These are phyloP conservation scores for Tetramorium bicarinatum DNA, from an alignment of 2,888 invertebrate species.

Conservation along the genomic window DNA sequence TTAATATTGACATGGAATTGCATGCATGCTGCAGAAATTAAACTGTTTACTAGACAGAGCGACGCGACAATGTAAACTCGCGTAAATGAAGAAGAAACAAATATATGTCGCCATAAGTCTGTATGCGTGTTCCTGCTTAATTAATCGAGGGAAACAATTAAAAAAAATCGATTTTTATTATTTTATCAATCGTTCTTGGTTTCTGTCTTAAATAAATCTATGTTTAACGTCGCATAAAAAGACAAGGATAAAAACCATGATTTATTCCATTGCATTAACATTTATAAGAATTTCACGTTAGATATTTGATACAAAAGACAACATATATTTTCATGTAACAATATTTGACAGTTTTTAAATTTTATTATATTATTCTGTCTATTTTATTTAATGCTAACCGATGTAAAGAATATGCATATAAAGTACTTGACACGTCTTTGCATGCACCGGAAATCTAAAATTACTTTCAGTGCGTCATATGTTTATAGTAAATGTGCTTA, in stretches of 20 bases:
- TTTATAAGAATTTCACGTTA: background rate
- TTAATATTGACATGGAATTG: conserved; percentile 24
- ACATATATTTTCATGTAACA: background rate
- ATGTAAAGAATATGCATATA: background rate
- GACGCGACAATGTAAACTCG: conserved; percentile 22
- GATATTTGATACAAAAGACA: background rate
- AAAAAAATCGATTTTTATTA: conserved; percentile 8
- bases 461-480: background rate
- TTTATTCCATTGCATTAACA: background rate
- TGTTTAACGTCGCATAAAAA: background rate
- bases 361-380: background rate
- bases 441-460: background rate
- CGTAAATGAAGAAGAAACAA: background rate
- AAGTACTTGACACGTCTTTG: background rate
- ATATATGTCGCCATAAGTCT: background rate
- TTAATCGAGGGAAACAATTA: background rate
- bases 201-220: conserved; percentile 8
- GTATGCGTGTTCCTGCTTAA: background rate
- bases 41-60: conserved; percentile 38
- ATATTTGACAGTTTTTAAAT: background rate
- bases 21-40: conserved; percentile 20
- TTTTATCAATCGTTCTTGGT: background rate
- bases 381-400: background rate
- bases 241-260: background rate
- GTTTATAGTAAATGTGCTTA: background rate